Conservation (phyloP, 1,140 invertebrate species). For the Aphelenchoides avenae region DNA sequence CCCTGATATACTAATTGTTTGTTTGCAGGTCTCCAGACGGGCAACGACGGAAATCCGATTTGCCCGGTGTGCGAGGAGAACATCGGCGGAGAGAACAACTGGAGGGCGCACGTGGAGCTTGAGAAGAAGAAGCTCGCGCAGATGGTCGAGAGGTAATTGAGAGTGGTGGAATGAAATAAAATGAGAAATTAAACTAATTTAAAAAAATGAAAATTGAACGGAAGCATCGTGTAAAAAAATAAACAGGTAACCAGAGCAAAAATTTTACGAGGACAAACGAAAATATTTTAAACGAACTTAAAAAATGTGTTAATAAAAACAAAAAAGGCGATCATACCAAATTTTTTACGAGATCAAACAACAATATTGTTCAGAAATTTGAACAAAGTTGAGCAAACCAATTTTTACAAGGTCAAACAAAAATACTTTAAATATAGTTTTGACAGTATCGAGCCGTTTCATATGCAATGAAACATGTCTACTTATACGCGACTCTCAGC, state of each 20-base stretch:
- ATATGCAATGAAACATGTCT: neutral
- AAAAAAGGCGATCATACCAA: too few relatives aligned
- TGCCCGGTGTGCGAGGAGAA: constrained; percentile 29
- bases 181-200: too few relatives aligned
- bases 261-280: neutral
- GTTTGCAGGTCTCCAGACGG: constrained; percentile 23
- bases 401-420: neutral
- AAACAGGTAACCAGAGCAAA: neutral
- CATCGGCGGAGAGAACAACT: too few relatives aligned
- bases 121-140: constrained; percentile 14
- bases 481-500: neutral
- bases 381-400: neutral
- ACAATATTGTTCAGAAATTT: too few relatives aligned
- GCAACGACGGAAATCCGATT: constrained; percentile 22
- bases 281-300: neutral
- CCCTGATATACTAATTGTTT: too few relatives aligned
- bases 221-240: neutral
- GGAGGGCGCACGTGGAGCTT: constrained; percentile 13
- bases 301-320: neutral
- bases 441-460: constrained; percentile 5
- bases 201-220: neutral
- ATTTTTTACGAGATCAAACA: too few relatives aligned
- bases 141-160: too few relatives aligned
- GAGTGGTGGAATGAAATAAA: too few relatives aligned
- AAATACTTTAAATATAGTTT: constrained; percentile 4